Base-by-base conservation (phyloP, 2,888 invertebrate species). In the Oegoconia quadripuncta region DNA sequence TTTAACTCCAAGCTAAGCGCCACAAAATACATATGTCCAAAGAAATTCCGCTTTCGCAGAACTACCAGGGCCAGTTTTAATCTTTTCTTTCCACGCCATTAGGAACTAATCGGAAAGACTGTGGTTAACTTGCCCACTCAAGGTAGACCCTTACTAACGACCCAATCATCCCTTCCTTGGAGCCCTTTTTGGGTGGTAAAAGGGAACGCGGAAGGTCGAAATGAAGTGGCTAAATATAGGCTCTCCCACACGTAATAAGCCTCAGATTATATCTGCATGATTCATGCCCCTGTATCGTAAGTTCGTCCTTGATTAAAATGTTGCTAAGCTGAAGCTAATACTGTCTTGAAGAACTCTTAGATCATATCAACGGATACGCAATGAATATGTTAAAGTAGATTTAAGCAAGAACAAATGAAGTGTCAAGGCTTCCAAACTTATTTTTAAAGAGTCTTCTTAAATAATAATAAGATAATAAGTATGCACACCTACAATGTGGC, bases 91-190 rank as follows among this genome's bases (percentile, higher is more conserved):
- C 71, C 74, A 54, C 62, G 35, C 71, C 74, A 74, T 74, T 74
- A 67, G 72, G 62, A 67, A 54, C 60, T 67, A 74, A 72, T 73
- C 66, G 74, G 55, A 63, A 71, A 72, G 63, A 63, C 70, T 65
- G 66, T 53, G 62, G 55, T 48, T 43, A 42, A 44, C 38, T 45
- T 51, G 45, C 47, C 73, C 67, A 70, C 48, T 51, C 20, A 41
- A 55, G 41, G 23, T 8, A 46, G 72, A 59, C 46, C 64, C 51
- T 8, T 15, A 9, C 33, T 37, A 14, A 34, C 3, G 13, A 16
- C 13, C 25, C 15, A 2, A 8, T n/a, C 1, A 11, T 8, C 33
- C 31, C 29, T 35, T 7, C 14, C 6, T 32, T 13, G 3, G 9
- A 2, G n/a, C 3, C 1, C 13, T 28, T 11, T 28, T 25, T 33